Evolutionary conservation across 2,113 vertebrate genomes (phyloP), one percentile per base, ranked within the genome.

Genomic region (Vireo altiloquus): DNA sequence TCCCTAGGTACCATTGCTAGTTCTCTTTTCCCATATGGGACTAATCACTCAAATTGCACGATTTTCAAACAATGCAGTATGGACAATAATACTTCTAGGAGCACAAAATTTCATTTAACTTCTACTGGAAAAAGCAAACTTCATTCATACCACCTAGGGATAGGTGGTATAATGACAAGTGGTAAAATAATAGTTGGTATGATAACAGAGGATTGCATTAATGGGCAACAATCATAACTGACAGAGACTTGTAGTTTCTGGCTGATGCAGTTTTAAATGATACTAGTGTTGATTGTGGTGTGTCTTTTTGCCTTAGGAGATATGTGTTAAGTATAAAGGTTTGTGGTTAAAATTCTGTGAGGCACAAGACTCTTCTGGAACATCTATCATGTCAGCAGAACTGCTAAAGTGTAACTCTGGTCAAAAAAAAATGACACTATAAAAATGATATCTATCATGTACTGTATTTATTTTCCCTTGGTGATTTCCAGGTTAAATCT

Each of bases 401-500:
- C 72, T 66, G 84, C 76, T 93, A 88, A 91, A 93, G 53, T 95
- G 47, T 92, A 97, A 90, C 79, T 96, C 86, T 94, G 92, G 90
- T 95, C 44, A 94, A 93, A 95, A 95, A 87, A 85, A 95, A 93
- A 95, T 54, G 46, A 90, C 52, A 94, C 86, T 68, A 76, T 85
- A 96, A 95, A 97, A 95, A 96, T 94, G 70, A 90, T 71, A 96
- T 87, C 89, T 95, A 93, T 97, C 89, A 90, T 63, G 65, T 87
- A 92, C 53, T 63, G 59, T 91, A 94, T 95, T 96, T 96, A 95
- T 97, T 96, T 97, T 87, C 80, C 89, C 84, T 84, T 90, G 74
- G 65, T 90, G 93, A 93, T 87, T 93, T 95, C 79, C 92, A 95
- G 93, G 96, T 96, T 95, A 92, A 94, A 96, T 95, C 91, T 92